phyloP scores from a whole-genome alignment of 2,888 invertebrate species.

The Diaperis boleti region DNA sequence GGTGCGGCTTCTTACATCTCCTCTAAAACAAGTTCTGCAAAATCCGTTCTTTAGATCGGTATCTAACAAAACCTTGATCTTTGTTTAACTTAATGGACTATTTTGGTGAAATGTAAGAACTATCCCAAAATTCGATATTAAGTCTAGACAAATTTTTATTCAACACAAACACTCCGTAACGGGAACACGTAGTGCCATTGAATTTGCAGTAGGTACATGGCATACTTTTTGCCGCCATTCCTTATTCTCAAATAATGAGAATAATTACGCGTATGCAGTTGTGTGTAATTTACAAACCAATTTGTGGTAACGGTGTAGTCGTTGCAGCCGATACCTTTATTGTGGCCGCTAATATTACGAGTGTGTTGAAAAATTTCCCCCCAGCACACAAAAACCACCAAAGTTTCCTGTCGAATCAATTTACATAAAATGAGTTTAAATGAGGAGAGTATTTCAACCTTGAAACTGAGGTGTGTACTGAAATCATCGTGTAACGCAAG shows the following conservation, averaged over 20 bases:
- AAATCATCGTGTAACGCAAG: constrained; percentile 7
- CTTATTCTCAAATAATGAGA: constrained; percentile 4
- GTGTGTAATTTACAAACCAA: too few species aligned
- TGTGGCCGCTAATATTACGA: too few species aligned
- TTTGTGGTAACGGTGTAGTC: constrained; percentile 9
- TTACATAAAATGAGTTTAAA: not conserved
- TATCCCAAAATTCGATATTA: not conserved
- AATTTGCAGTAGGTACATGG: not conserved
- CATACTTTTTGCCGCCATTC: not conserved
- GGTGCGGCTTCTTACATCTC: constrained; percentile 11
- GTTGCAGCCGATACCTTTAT: too few species aligned
- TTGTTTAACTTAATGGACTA: constrained; percentile 18
- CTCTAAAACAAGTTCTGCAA: constrained; percentile 2
- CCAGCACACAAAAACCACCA: not conserved
- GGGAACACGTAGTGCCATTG: too few species aligned
- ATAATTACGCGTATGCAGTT: constrained; percentile 20
- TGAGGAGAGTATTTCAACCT: constrained; percentile 6
- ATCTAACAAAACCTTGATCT: constrained; percentile 21
- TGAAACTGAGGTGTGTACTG: not conserved
- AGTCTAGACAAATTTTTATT: too few species aligned
- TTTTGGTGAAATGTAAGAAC: constrained; percentile 12
- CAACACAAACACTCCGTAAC: too few species aligned
- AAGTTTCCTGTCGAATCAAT: not conserved
- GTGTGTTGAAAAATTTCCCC: too few species aligned
- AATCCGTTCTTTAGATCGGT: not conserved